A percentile compares a stretch with the other conserved stretches of the same genome.
These are phyloP conservation scores for Drosophila mulleri DNA, from an alignment of 2,888 invertebrate genomes.

Conservation along the genomic window DNA sequence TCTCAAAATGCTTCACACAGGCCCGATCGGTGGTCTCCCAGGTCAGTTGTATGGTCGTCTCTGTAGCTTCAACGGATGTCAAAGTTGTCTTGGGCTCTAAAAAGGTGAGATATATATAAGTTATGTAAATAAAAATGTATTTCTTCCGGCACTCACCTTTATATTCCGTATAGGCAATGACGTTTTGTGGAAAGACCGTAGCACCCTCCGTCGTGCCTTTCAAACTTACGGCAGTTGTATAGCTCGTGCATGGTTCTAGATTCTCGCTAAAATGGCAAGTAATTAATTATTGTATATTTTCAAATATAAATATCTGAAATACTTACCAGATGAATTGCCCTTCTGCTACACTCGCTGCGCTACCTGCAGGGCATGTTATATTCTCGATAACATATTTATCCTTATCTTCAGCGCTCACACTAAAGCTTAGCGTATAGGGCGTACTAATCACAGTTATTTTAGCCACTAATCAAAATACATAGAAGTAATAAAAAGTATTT, in stretches of 20 bases:
- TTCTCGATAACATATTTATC: constrained; percentile 64
- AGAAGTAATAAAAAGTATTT: not conserved
- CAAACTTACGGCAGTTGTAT: constrained; percentile 64
- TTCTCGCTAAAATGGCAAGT: constrained; percentile 56
- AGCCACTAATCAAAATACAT: constrained; percentile 34
- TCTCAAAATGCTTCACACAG: constrained; percentile 69
- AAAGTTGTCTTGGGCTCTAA: constrained; percentile 67
- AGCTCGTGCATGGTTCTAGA: constrained; percentile 80
- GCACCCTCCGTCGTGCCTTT: constrained; percentile 31
- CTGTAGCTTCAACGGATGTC: constrained; percentile 43
- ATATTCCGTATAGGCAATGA: constrained; percentile 70
- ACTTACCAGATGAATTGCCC: constrained; percentile 70
- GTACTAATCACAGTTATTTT: constrained; percentile 56
- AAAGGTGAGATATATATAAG: too few species aligned
- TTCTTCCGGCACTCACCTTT: constrained; percentile 52
- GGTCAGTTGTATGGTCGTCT: constrained; percentile 57
- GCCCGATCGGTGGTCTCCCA: constrained; percentile 74
- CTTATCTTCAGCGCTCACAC: constrained; percentile 55
- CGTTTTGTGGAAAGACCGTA: constrained; percentile 36
- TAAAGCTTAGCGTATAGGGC: constrained; percentile 63
- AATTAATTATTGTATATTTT: not conserved
- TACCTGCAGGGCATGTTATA: constrained; percentile 66
- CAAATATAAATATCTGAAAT: not conserved
- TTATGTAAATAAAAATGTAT: not conserved
- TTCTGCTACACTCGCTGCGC: constrained; percentile 41